Evolutionary conservation across 1,140 invertebrate species (phyloP).

Genomic region (Drosophila obscura): DNA sequence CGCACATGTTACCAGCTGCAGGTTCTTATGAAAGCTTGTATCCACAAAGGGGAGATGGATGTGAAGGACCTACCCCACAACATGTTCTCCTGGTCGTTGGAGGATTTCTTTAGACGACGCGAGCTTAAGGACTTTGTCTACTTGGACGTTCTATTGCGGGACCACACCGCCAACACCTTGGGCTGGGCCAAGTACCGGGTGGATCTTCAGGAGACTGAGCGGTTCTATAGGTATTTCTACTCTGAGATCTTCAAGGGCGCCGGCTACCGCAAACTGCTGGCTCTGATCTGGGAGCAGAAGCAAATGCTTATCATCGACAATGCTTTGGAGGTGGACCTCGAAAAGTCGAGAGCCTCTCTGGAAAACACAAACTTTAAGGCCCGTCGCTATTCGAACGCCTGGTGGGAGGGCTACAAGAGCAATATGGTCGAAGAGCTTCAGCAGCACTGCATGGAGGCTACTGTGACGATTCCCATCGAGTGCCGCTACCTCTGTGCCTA

Average conservation of each 20-base stretch:
- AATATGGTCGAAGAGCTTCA: neutral
- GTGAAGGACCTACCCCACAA: conserved; percentile 12
- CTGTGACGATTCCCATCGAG: conserved; percentile 23
- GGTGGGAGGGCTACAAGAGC: neutral
- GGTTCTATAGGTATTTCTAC: conserved; percentile 22
- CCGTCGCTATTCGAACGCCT: neutral
- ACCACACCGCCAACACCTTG: neutral
- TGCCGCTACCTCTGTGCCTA: conserved; percentile 29
- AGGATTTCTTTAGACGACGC: conserved; percentile 23
- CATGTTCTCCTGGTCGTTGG: conserved; percentile 33
- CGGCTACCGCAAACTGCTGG: neutral
- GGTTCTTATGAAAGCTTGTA: conserved; percentile 4
- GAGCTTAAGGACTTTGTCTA: conserved; percentile 17
- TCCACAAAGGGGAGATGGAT: neutral
- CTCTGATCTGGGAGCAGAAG: conserved; percentile 20
- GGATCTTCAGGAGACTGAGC: conserved; percentile 26
- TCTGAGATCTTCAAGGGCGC: conserved; percentile 1
- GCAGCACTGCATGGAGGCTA: neutral
- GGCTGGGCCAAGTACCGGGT: conserved; percentile 29
- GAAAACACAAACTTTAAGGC: neutral
- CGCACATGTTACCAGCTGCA: conserved; percentile 6
- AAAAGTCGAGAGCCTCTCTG: neutral
- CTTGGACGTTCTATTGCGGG: conserved; percentile 26
- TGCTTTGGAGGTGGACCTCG: neutral
- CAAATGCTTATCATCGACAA: conserved; percentile 22